Conservation (phyloP, 2,888 invertebrate species). For the Conistra vaccinii region DNA sequence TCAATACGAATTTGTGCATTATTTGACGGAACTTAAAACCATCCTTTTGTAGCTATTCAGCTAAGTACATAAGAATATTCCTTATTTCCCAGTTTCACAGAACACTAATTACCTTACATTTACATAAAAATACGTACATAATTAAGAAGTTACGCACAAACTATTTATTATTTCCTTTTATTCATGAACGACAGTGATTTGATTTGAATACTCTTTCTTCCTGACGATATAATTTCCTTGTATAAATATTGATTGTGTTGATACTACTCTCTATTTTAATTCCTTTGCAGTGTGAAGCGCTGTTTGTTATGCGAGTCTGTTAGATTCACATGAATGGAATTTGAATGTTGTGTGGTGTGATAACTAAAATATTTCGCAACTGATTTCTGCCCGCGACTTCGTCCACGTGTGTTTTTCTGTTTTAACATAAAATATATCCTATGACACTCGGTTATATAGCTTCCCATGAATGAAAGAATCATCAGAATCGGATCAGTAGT, state of each 20-base stretch:
- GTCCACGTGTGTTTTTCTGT: too few relatives aligned
- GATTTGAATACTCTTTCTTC: constrained; percentile 52
- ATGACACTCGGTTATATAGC: not conserved
- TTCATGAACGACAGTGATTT: constrained; percentile 36
- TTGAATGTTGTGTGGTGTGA: not conserved
- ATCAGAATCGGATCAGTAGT: not conserved
- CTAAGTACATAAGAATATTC: not conserved
- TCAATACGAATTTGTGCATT: too few relatives aligned
- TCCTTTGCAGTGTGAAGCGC: not conserved
- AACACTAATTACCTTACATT: not conserved
- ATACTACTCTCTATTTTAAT: constrained; percentile 30
- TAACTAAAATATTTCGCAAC: not conserved
- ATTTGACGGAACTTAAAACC: not conserved
- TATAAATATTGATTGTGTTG: constrained; percentile 40
- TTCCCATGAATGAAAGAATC: not conserved
- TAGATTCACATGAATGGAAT: not conserved
- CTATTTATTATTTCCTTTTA: constrained; percentile 30
- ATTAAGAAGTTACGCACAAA: constrained; percentile 18
- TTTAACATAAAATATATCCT: too few relatives aligned
- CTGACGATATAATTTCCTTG: constrained; percentile 34
- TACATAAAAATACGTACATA: not conserved
- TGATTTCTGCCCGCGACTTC: too few relatives aligned
- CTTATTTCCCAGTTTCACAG: not conserved
- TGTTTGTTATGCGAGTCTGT: not conserved
- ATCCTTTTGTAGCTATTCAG: not conserved